Evolutionary conservation across 2,113 vertebrate species (phyloP).

Genomic region (Alosa alosa): DNA sequence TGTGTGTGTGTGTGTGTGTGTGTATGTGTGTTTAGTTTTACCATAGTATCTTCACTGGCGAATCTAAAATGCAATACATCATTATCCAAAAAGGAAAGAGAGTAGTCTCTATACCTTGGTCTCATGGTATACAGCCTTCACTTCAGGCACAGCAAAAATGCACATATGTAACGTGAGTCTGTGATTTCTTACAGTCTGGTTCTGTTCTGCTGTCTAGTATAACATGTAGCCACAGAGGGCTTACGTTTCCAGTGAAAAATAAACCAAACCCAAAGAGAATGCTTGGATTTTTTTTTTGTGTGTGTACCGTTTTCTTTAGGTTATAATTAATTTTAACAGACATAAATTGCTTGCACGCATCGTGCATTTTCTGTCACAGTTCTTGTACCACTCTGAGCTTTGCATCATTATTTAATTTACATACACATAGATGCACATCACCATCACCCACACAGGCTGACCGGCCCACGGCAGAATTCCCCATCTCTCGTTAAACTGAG

Average conservation of each 20-base stretch:
- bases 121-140: neutral
- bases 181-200: neutral
- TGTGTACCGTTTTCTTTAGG: neutral
- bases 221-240: neutral
- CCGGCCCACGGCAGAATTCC: neutral
- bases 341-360: neutral
- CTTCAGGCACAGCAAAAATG: neutral
- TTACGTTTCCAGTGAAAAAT: slow-evolving; percentile 1
- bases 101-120: neutral
- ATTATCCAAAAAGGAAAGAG: neutral
- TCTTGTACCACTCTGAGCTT: neutral
- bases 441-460: neutral
- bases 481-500: neutral
- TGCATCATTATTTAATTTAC: neutral
- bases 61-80: neutral
- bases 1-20: neutral
- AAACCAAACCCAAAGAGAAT: slow-evolving; percentile 11
- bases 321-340: no score
- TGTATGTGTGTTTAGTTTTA: neutral
- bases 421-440: neutral
- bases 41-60: neutral
- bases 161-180: neutral
- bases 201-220: slow-evolving; percentile 5
- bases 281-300: neutral
- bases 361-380: neutral